Conservation (phyloP, 2,113 vertebrate species). For the Heptranchias perlo region DNA sequence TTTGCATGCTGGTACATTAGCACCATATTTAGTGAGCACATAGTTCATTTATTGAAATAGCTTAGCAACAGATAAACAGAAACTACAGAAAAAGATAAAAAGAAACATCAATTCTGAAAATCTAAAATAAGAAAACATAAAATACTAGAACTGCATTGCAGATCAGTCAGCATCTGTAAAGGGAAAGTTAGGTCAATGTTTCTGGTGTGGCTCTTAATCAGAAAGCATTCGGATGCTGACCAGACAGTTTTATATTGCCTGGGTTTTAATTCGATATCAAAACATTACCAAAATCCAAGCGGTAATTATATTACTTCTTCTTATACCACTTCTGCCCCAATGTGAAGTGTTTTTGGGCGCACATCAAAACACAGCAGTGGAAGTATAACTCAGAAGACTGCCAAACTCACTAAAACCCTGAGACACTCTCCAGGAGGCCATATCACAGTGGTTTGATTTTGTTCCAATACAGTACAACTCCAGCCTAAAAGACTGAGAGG, state of each 20-base stretch:
- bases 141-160: neutral
- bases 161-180: neutral
- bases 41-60: neutral
- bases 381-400: neutral
- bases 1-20: neutral
- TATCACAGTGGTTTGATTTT: neutral
- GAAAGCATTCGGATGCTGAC: neutral
- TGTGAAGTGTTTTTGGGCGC: neutral
- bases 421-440: neutral
- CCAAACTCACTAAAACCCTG: neutral
- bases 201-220: neutral
- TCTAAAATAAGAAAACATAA: neutral
- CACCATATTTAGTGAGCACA: neutral
- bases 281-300: neutral
- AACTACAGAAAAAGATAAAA: neutral
- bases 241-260: neutral
- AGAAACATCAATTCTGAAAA: neutral
- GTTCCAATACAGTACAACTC: neutral
- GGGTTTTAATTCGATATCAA: neutral
- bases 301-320: neutral
- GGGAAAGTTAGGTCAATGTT: neutral
- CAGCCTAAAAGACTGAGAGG: neutral
- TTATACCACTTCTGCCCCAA: neutral
- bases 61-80: neutral
- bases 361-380: neutral